These are phyloP conservation scores for Poeciliopsis turrubarensis DNA, from an alignment of 2,113 vertebrate genomes.

Conservation along the genomic window DNA sequence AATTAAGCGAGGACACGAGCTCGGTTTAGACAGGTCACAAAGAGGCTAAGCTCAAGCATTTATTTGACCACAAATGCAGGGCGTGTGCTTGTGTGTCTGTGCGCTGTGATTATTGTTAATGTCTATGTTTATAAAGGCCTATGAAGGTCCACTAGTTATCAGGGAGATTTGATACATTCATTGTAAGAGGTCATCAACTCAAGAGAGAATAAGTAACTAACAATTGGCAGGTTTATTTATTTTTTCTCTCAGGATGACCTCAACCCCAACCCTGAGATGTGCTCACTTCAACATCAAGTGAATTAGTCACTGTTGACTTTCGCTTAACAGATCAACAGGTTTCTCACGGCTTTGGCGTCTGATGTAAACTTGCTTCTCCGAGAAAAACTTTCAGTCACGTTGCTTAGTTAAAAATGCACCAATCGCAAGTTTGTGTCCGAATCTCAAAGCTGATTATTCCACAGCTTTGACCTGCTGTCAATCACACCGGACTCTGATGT, in stretches of 20 bases:
- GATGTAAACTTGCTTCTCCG: not conserved
- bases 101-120: conserved; percentile 53
- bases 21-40: conserved; percentile 30
- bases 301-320: not conserved
- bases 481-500: no score
- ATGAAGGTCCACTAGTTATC: conserved; percentile 24
- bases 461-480: no score
- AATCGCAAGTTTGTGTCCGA: no score
- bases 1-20: conserved; percentile 32
- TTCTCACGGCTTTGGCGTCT: not conserved
- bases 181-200: not conserved
- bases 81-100: conserved; percentile 30
- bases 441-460: no score
- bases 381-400: not conserved
- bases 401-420: not conserved
- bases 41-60: conserved; percentile 17
- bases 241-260: not conserved
- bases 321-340: not conserved
- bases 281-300: not conserved
- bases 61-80: conserved; percentile 39
- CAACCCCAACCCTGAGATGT: not conserved
- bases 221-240: not conserved
- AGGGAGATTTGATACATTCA: not conserved
- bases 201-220: not conserved
- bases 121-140: conserved; percentile 50